Conservation (phyloP, 2,797 vertebrate genomes). For the Enteromius viviparus region DNA sequence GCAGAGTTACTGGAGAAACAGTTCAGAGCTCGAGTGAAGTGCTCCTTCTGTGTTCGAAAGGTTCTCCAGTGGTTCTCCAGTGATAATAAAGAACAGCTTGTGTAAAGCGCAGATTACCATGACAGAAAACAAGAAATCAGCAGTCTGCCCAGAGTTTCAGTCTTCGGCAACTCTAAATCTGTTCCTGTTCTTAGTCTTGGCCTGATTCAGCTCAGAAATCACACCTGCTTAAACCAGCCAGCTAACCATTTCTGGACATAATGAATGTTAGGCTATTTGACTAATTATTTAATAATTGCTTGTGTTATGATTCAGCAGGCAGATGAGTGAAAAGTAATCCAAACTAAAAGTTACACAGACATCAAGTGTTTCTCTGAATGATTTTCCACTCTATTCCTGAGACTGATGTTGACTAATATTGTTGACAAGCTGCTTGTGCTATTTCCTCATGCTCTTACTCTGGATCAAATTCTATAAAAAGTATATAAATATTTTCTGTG, state of each 20-base stretch:
- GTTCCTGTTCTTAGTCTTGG: background rate
- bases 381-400: background rate
- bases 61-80: background rate
- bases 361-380: background rate
- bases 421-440: background rate
- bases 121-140: background rate
- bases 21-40: background rate
- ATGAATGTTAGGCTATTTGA: conserved; percentile 1
- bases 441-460: background rate
- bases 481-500: background rate
- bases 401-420: background rate
- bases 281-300: background rate
- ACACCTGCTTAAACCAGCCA: background rate
- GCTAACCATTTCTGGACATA: background rate
- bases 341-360: background rate
- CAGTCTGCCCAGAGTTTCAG: background rate
- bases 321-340: background rate
- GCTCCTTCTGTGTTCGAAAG: background rate
- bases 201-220: background rate
- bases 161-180: background rate
- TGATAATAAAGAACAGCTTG: background rate
- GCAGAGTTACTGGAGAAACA: background rate
- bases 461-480: background rate
- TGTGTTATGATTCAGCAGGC: background rate
- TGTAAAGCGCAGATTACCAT: no score